Evolutionary conservation across 2,113 vertebrate genomes (phyloP).

Genomic region (Nyctereutes procyonoides): DNA sequence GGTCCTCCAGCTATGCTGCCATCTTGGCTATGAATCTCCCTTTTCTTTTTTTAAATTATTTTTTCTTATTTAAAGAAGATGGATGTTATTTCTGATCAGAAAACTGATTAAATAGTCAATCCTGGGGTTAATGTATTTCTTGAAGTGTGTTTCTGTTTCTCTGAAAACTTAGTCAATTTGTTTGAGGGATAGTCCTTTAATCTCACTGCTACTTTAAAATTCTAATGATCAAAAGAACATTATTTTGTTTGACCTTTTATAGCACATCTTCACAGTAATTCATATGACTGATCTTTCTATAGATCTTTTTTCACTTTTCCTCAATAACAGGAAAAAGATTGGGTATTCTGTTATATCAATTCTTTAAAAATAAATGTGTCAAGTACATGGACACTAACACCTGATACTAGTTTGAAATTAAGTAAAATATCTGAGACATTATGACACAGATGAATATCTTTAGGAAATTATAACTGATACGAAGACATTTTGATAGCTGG

Average conservation of each 20-base stretch:
- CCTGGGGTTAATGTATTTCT: background rate
- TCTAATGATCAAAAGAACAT: background rate
- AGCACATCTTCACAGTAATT: background rate
- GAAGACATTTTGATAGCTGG: background rate
- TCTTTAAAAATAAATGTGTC: background rate
- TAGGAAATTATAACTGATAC: background rate
- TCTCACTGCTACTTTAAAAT: background rate
- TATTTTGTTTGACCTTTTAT: background rate
- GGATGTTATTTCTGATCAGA: background rate
- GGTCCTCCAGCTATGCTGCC: background rate
- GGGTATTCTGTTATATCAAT: background rate
- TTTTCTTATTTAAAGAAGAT: background rate
- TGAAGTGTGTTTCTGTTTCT: background rate
- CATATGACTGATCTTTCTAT: background rate
- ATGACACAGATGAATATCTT: background rate
- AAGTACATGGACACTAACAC: background rate
- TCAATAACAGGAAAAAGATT: background rate
- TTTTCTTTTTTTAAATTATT: background rate
- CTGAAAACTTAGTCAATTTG: background rate
- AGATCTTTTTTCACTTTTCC: background rate
- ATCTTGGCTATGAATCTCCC: background rate
- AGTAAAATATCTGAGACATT: background rate
- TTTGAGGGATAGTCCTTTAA: background rate
- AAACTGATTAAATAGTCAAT: background rate
- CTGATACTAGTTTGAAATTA: conserved; percentile 35